phyloP scores from a whole-genome alignment of 2,888 invertebrate genomes.

The Harpalus rubripes region DNA sequence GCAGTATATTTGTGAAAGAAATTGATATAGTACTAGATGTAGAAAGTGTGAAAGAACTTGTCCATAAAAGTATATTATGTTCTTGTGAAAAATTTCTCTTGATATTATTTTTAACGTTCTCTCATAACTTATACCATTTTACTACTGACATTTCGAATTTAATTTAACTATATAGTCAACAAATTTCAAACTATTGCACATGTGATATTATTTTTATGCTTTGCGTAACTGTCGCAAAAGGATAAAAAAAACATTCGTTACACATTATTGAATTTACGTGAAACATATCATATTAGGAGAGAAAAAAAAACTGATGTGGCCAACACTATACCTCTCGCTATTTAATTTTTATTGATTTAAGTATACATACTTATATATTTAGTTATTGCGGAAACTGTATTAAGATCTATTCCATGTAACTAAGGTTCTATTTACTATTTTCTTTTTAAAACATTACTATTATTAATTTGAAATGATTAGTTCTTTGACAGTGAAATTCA shows the following conservation, averaged over 20 bases:
- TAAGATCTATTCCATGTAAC: no score
- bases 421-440: no score
- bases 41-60: slow-evolving; percentile 58
- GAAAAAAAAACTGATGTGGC: no score
- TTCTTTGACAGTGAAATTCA: no score
- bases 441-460: no score
- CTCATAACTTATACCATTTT: slow-evolving; percentile 43
- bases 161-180: slow-evolving; percentile 59
- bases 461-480: no score
- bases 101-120: slow-evolving; percentile 54
- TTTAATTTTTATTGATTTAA: no score
- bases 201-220: slow-evolving; percentile 54
- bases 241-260: slow-evolving; percentile 38
- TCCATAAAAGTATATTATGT: slow-evolving; percentile 60
- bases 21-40: slow-evolving; percentile 56
- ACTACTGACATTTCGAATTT: slow-evolving; percentile 60
- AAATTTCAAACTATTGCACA: slow-evolving; percentile 58
- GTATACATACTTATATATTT: no score
- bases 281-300: not conserved
- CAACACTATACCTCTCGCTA: no score
- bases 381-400: no score
- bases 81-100: slow-evolving; percentile 54
- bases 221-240: slow-evolving; percentile 33
- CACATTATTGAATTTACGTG: slow-evolving; percentile 3
- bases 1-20: slow-evolving; percentile 51